phyloP scores from a whole-genome alignment of 2,888 invertebrate species.

The Glaucopsyche alexis region DNA sequence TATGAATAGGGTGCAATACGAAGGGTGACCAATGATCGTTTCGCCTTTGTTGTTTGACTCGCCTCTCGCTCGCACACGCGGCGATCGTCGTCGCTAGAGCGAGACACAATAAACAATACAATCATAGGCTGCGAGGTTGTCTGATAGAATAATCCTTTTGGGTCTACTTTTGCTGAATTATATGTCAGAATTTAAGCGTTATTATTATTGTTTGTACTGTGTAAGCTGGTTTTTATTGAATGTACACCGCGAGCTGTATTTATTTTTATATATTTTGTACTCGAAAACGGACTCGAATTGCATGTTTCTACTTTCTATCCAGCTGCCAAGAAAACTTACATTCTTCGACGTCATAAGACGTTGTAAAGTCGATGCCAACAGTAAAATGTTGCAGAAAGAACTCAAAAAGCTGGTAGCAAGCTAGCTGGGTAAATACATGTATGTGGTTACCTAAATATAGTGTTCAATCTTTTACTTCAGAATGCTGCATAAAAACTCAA shows the following conservation, averaged over 20 bases:
- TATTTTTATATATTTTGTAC: slow-evolving; percentile 22
- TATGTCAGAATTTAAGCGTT: slow-evolving; percentile 19
- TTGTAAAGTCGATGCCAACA: too few species aligned
- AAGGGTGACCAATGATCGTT: slow-evolving; percentile 62
- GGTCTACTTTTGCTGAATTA: slow-evolving; percentile 32
- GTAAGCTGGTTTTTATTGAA: neutral
- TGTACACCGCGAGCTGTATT: slow-evolving; percentile 29
- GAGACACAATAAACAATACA: slow-evolving; percentile 17
- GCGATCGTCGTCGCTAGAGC: neutral
- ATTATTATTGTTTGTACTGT: slow-evolving; percentile 8
- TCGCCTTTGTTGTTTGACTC: slow-evolving; percentile 59
- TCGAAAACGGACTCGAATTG: neutral
- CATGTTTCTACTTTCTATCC: neutral
- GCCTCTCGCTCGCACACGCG: slow-evolving; percentile 36
- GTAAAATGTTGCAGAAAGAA: neutral
- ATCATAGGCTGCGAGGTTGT: slow-evolving; percentile 45
- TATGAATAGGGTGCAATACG: slow-evolving; percentile 57
- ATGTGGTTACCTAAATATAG: neutral
- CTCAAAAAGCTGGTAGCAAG: neutral
- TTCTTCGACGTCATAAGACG: neutral
- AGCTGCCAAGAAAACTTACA: neutral
- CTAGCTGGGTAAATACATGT: neutral
- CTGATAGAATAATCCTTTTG: slow-evolving; percentile 49
- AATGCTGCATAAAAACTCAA: too few species aligned
- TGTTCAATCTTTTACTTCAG: too few species aligned